Conservation (phyloP, 2,113 vertebrate genomes). For the Muscicapa adusta region DNA sequence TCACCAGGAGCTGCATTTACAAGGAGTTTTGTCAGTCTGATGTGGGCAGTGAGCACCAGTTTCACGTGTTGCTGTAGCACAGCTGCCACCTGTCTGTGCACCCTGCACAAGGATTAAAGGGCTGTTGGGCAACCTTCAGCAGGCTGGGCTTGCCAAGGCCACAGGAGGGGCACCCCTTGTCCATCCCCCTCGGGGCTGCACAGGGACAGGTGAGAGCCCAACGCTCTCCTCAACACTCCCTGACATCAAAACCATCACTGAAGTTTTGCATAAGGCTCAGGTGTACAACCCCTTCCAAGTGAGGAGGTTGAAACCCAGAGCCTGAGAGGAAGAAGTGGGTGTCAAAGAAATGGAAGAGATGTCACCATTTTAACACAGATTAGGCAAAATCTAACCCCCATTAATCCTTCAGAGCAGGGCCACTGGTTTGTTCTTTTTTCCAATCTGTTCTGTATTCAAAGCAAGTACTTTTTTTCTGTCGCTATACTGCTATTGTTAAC, state of each 20-base stretch:
- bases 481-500: constrained; percentile 69
- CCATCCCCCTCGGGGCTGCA: rapidly evolving
- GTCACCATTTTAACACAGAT: background rate
- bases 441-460: constrained; percentile 51
- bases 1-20: background rate
- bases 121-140: background rate
- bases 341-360: background rate
- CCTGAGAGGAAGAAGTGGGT: background rate
- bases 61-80: background rate
- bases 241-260: background rate
- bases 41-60: background rate
- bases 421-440: background rate
- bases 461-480: constrained; percentile 44
- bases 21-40: background rate
- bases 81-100: background rate
- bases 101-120: rapidly evolving
- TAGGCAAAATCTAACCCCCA: background rate
- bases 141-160: background rate
- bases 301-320: background rate
- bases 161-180: background rate
- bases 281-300: background rate
- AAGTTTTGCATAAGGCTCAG: background rate
- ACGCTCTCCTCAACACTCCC: background rate
- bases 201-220: background rate
- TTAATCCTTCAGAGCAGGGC: background rate